A percentile compares a stretch with the other conserved stretches of the same genome.
Conservation (phyloP, 2,113 vertebrate species). For the Prionailurus viverrinus region DNA sequence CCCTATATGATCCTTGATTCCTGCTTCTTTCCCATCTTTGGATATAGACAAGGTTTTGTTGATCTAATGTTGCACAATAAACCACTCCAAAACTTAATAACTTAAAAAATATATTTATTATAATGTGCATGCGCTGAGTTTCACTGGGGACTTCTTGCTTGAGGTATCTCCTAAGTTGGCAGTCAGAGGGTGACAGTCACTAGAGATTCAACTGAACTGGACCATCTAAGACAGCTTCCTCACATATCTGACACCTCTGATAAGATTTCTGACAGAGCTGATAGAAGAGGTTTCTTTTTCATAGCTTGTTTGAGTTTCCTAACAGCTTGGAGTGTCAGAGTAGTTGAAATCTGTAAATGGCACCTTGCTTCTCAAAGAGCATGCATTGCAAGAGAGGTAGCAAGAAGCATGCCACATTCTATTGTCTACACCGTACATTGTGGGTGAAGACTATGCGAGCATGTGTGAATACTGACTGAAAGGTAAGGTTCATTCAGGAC, state of each 20-base stretch:
- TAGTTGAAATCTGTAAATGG: neutral
- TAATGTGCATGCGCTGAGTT: neutral
- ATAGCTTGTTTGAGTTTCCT: neutral
- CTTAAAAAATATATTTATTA: neutral
- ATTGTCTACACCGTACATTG: neutral
- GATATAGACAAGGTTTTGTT: neutral
- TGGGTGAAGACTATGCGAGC: neutral
- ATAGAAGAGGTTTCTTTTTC: neutral
- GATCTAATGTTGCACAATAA: neutral
- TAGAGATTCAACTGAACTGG: neutral
- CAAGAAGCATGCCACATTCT: neutral
- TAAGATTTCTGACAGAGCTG: neutral
- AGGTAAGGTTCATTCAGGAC: neutral
- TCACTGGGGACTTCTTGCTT: neutral
- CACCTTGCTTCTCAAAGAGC: neutral
- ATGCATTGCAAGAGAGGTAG: neutral
- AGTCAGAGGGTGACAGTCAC: neutral
- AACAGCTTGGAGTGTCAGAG: neutral
- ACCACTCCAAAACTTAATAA: neutral
- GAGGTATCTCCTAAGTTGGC: neutral
- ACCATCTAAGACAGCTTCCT: neutral
- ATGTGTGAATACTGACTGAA: neutral
- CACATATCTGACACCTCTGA: neutral
- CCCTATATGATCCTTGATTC: neutral
- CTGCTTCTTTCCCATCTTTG: neutral